Conservation (phyloP, 2,888 invertebrate species). For the Tubulanus polymorphus region DNA sequence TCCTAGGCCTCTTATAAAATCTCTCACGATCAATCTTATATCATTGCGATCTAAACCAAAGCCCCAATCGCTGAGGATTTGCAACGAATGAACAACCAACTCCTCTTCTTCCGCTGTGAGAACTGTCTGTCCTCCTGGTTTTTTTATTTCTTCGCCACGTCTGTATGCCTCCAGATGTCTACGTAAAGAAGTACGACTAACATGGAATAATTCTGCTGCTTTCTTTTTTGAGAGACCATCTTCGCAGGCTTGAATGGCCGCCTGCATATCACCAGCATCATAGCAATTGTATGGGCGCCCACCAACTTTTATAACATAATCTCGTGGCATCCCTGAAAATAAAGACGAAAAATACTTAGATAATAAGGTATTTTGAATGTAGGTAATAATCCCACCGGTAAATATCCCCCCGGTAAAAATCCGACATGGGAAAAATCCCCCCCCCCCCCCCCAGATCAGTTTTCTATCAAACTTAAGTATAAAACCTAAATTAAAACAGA, state of each 20-base stretch:
- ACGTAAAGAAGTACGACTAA: background rate
- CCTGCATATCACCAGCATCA: background rate
- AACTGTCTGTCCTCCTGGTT: background rate
- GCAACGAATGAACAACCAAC: background rate
- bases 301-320: background rate
- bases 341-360: too few species aligned
- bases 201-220: background rate
- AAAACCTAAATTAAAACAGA: too few species aligned
- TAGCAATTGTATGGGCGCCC: background rate
- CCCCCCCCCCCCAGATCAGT: too few species aligned
- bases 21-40: background rate
- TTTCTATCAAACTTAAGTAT: too few species aligned
- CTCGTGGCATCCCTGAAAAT: slow-evolving; percentile 1
- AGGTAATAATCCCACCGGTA: too few species aligned
- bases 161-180: background rate
- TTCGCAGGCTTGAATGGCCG: background rate
- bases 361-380: too few species aligned
- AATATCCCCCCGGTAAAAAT: too few species aligned
- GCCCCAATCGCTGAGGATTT: background rate
- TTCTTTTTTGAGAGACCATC: background rate
- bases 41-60: background rate
- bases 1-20: background rate
- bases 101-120: background rate
- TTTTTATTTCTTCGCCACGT: too few species aligned
- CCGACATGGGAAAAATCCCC: too few species aligned